Conservation (phyloP, 2,113 vertebrate genomes). For the Blennius ocellaris region DNA sequence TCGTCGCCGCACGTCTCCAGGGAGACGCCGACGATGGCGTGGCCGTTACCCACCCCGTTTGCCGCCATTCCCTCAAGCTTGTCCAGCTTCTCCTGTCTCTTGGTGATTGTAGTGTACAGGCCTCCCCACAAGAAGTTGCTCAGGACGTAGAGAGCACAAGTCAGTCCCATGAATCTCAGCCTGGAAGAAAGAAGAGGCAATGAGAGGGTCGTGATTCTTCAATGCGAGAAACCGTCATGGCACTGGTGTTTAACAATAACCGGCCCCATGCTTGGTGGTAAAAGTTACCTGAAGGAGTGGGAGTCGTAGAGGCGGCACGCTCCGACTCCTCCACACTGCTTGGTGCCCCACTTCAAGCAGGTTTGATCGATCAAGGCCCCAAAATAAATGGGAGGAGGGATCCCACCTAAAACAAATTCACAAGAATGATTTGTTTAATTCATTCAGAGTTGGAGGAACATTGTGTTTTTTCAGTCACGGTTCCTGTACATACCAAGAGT, state of each 20-base stretch:
- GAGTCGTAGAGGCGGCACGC: constrained; percentile 89
- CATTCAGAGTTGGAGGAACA: background rate
- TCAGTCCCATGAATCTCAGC: constrained; percentile 76
- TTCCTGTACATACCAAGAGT: constrained; percentile 84
- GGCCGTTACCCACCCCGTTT: constrained; percentile 31
- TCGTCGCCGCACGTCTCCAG: constrained; percentile 65
- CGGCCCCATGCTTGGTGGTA: background rate
- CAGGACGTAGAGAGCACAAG: constrained; percentile 68
- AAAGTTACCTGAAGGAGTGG: constrained; percentile 83
- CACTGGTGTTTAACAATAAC: too few species aligned
- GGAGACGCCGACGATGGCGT: constrained; percentile 51
- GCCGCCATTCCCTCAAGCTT: constrained; percentile 58
- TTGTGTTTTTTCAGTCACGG: background rate
- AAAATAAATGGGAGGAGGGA: constrained; percentile 94
- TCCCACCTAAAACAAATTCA: constrained; percentile 85
- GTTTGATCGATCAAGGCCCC: constrained; percentile 92
- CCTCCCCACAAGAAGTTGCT: constrained; percentile 63
- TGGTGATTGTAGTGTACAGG: constrained; percentile 70
- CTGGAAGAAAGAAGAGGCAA: constrained; percentile 54
- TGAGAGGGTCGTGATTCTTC: too few species aligned
- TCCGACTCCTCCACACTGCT: constrained; percentile 85
- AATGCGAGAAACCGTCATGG: too few species aligned
- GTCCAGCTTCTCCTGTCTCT: constrained; percentile 69
- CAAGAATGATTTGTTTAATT: background rate
- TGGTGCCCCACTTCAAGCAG: constrained; percentile 93